Conservation (phyloP, 1,140 invertebrate species). For the Bombus pascuorum region DNA sequence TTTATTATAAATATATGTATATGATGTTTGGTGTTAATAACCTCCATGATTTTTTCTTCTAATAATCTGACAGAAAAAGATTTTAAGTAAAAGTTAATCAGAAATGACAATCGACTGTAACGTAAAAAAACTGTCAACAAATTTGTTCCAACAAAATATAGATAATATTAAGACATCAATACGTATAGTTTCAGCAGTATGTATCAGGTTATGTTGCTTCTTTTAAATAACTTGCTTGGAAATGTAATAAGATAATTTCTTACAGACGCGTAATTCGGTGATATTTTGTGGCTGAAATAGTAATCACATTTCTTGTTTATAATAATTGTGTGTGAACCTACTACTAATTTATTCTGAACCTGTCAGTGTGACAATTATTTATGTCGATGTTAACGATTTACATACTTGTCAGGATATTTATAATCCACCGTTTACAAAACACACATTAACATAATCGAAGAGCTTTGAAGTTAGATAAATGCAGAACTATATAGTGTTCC, state of each 20-base stretch:
- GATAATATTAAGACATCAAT: background rate
- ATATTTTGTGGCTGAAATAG: background rate
- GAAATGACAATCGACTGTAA: no score
- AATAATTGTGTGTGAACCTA: background rate
- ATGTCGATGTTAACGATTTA: no score
- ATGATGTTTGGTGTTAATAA: background rate
- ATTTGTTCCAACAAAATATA: background rate
- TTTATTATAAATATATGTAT: background rate
- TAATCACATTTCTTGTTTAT: background rate
- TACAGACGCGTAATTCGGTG: background rate
- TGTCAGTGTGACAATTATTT: no score
- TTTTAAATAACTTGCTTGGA: background rate
- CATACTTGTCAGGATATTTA: no score
- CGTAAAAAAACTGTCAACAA: background rate
- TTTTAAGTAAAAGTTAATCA: background rate
- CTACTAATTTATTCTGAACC: no score
- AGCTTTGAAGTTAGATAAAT: background rate
- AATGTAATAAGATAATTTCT: background rate
- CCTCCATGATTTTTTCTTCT: background rate
- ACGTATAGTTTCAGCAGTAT: no score
- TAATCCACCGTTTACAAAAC: no score
- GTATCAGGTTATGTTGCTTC: background rate
- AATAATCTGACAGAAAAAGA: background rate
- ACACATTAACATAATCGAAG: background rate
- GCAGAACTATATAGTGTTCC: background rate